Percentiles rank a stretch among this genome's conserved stretches.
These are phyloP conservation scores for Parthenolecanium corni DNA, from an alignment of 2,888 invertebrate species.

Conservation along the genomic window DNA sequence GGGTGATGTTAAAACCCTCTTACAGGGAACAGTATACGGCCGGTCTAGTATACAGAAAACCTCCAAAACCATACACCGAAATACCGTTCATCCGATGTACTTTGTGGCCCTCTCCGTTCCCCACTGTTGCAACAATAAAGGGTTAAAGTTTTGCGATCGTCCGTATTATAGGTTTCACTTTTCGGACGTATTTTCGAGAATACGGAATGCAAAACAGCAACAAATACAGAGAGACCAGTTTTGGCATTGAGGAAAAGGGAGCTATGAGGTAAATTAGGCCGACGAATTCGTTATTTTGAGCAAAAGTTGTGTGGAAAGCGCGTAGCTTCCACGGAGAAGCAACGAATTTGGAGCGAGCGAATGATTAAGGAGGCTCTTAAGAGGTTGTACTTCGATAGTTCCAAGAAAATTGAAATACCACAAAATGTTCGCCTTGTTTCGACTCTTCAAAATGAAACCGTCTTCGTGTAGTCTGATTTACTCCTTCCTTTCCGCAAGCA, in stretches of 20 bases:
- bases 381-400: slow-evolving; percentile 22
- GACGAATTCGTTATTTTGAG: background rate
- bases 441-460: slow-evolving; percentile 9
- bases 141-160: too few species aligned
- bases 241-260: background rate
- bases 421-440: slow-evolving; percentile 28
- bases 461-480: background rate
- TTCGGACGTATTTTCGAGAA: too few species aligned
- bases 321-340: slow-evolving; percentile 8
- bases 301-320: slow-evolving; percentile 2
- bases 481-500: too few species aligned
- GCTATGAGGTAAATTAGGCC: slow-evolving; percentile 7
- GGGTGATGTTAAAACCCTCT: slow-evolving; percentile 21
- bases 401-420: slow-evolving; percentile 29
- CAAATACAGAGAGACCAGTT: too few species aligned
- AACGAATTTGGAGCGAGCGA: slow-evolving; percentile 23
- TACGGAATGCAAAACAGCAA: too few species aligned
- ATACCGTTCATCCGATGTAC: too few species aligned
- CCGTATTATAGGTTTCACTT: too few species aligned
- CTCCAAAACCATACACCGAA: background rate
- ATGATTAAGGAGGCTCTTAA: slow-evolving; percentile 28
- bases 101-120: too few species aligned
- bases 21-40: too few species aligned
- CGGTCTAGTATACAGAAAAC: slow-evolving; percentile 14
- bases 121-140: too few species aligned